A percentile compares a stretch with the other conserved stretches of the same genome.
Conservation (phyloP, 2,888 invertebrate species). For the Buathra laborator region DNA sequence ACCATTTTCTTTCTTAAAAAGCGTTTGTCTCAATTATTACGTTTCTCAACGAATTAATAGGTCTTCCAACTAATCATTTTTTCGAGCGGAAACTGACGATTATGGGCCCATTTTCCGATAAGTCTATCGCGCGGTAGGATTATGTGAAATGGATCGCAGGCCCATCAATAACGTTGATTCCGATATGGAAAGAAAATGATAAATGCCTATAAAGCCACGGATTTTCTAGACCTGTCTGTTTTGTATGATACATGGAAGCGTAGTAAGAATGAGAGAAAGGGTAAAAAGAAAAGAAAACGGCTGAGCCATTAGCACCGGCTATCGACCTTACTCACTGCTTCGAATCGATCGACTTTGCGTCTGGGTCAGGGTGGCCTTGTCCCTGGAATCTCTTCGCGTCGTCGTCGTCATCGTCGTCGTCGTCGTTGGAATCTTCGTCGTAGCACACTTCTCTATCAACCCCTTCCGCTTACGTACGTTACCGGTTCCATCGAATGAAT, state of each 20-base stretch:
- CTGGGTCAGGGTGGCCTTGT: constrained; percentile 81
- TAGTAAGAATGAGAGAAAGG: constrained; percentile 1
- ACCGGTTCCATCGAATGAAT: constrained; percentile 57
- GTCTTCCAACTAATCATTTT: too few species aligned
- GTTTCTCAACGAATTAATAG: too few species aligned
- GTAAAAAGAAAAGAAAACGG: constrained; percentile 16
- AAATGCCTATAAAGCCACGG: too few species aligned
- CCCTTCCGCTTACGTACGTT: constrained; percentile 57
- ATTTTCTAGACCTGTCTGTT: not conserved
- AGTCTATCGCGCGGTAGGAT: too few species aligned
- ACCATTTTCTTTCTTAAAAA: too few species aligned
- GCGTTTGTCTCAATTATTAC: too few species aligned
- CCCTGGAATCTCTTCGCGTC: constrained; percentile 70
- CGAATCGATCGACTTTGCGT: constrained; percentile 70
- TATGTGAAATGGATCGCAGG: too few species aligned
- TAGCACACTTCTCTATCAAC: constrained; percentile 48
- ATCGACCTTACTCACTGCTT: constrained; percentile 65
- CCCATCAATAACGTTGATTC: too few species aligned
- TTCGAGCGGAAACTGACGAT: too few species aligned
- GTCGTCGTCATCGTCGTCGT: constrained; percentile 42
- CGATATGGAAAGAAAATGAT: too few species aligned
- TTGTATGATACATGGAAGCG: not conserved
- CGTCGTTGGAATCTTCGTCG: constrained; percentile 50
- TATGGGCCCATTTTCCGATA: too few species aligned
- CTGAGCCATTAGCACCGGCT: constrained; percentile 62